Evolutionary conservation across 2,888 invertebrate species (phyloP).

Genomic region (Cecidostiba fungosa): DNA sequence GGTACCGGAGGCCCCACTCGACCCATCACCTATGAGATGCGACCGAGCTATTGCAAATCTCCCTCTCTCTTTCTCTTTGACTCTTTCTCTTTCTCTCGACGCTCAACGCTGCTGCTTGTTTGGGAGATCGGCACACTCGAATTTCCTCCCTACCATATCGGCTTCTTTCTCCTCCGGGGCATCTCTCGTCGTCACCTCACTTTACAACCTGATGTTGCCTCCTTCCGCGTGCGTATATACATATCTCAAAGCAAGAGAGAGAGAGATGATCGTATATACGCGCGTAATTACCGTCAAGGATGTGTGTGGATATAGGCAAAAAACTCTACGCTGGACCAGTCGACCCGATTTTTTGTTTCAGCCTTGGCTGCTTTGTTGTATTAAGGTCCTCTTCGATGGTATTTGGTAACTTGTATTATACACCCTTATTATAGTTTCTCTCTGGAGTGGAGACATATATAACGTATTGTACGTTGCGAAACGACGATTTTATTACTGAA

Average conservation of each 20-base stretch:
- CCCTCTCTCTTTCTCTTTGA: constrained; percentile 52
- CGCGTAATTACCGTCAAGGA: background rate
- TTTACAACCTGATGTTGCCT: background rate
- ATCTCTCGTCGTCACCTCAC: background rate
- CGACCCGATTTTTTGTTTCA: too few relatives aligned
- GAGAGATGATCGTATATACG: too few relatives aligned
- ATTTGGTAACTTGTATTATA: too few relatives aligned
- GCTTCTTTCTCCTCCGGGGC: constrained; percentile 1
- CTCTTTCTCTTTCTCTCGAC: constrained; percentile 50
- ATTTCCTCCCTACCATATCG: constrained; percentile 10
- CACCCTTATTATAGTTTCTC: too few relatives aligned
- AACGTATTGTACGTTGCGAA: background rate
- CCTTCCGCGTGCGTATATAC: background rate
- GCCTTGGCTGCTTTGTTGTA: too few relatives aligned
- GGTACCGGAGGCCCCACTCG: constrained; percentile 53
- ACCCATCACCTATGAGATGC: constrained; percentile 79
- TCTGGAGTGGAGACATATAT: background rate
- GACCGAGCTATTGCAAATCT: constrained; percentile 76
- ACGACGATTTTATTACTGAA: background rate
- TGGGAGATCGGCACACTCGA: constrained; percentile 37
- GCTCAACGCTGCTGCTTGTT: background rate
- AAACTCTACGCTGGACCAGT: too few relatives aligned
- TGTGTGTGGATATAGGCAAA: too few relatives aligned
- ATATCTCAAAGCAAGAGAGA: too few relatives aligned
- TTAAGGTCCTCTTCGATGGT: too few relatives aligned